A percentile compares a stretch with the other conserved stretches of the same genome.
phyloP scores from a whole-genome alignment of 2,888 invertebrate species.

The Tipula unca region DNA sequence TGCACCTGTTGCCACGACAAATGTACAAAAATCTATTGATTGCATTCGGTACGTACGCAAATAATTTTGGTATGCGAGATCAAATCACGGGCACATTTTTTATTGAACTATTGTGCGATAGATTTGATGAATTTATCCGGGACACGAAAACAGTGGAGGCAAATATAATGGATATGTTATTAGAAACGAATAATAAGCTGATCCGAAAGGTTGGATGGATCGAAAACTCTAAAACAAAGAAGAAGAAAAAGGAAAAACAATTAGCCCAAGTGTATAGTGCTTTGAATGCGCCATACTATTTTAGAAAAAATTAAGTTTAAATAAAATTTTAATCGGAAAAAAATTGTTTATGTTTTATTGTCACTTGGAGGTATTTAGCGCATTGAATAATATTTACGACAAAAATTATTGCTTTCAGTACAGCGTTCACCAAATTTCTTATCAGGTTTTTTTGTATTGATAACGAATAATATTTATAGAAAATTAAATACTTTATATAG shows the following conservation, averaged over 20 bases:
- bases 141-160: neutral
- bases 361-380: no score
- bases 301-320: neutral
- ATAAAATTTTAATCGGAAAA: no score
- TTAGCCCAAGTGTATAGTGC: neutral
- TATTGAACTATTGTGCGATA: neutral
- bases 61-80: neutral
- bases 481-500: no score
- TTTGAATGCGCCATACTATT: neutral
- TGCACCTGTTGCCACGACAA: neutral
- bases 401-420: no score
- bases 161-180: neutral
- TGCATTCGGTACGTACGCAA: neutral
- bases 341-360: no score
- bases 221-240: neutral
- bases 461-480: no score
- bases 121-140: neutral
- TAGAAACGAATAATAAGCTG: neutral
- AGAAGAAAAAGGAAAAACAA: neutral
- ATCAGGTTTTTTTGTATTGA: no score
- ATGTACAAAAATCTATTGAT: neutral
- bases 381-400: no score
- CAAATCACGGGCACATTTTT: neutral
- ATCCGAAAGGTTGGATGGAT: neutral
- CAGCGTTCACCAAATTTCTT: no score